Evolutionary conservation across 2,797 vertebrate genomes (phyloP).

Genomic region (Argyrosomus regius): DNA sequence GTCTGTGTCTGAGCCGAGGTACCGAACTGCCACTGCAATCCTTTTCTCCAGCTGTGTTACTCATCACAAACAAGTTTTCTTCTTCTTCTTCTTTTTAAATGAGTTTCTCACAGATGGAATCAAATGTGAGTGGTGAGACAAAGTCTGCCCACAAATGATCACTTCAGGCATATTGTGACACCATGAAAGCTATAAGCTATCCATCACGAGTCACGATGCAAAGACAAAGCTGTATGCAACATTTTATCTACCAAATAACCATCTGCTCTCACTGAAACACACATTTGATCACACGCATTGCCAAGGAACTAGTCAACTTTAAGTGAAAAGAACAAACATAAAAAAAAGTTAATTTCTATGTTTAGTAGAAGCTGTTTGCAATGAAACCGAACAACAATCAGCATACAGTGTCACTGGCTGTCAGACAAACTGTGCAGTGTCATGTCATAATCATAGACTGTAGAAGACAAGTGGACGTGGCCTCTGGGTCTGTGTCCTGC

Average conservation of each 20-base stretch:
- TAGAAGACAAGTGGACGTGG: too few relatives aligned
- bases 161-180: constrained; percentile 1
- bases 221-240: background rate
- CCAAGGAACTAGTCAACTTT: background rate
- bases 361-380: background rate
- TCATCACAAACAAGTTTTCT: constrained; percentile 31
- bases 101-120: constrained; percentile 31
- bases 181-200: background rate
- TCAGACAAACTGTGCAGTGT: constrained; percentile 1
- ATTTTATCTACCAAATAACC: background rate
- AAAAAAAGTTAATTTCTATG: background rate
- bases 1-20: constrained; percentile 26
- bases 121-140: background rate
- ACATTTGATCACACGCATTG: background rate
- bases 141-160: constrained; percentile 9
- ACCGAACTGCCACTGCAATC: constrained; percentile 27
- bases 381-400: background rate
- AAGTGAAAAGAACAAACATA: background rate
- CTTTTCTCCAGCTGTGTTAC: constrained; percentile 18
- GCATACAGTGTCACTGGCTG: background rate
- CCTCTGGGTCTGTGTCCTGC: too few relatives aligned
- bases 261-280: background rate
- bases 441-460: background rate
- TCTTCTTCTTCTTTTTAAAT: background rate
- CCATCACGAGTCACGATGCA: background rate